Conservation (phyloP, 2,888 invertebrate species). For the Leptopilina myrica region DNA sequence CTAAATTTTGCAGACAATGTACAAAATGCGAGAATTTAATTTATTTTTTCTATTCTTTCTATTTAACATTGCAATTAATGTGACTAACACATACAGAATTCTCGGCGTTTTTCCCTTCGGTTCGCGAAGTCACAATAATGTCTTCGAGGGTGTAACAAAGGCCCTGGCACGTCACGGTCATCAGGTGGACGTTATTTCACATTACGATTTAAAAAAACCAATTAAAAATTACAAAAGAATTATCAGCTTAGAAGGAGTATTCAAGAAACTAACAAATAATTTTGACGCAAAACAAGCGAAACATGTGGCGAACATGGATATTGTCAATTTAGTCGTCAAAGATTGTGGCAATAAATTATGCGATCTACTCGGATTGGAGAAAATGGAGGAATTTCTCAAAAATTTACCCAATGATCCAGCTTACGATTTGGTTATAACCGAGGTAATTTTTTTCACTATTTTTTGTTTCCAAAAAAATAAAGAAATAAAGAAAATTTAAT, state of each 20-base stretch:
- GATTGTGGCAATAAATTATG: conserved; percentile 59
- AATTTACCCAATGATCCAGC: conserved; percentile 64
- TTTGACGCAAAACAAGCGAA: conserved; percentile 57
- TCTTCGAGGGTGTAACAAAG: conserved; percentile 74
- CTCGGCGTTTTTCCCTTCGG: conserved; percentile 76
- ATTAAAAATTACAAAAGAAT: conserved; percentile 71
- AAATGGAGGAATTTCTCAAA: conserved; percentile 59
- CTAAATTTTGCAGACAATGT: background rate
- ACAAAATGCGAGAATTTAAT: background rate
- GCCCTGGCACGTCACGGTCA: conserved; percentile 76
- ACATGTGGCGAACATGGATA: conserved; percentile 19
- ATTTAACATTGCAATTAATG: background rate
- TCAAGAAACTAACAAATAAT: conserved; percentile 55
- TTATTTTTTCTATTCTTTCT: background rate
- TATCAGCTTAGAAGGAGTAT: conserved; percentile 61
- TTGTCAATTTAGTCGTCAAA: conserved; percentile 21
- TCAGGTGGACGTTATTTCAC: conserved; percentile 74
- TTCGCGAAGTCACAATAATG: conserved; percentile 77
- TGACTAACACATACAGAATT: conserved; percentile 68
- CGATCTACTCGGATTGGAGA: conserved; percentile 53
- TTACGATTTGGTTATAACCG: conserved; percentile 65
- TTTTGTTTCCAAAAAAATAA: background rate
- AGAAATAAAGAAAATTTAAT: background rate
- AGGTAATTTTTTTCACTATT: conserved; percentile 55
- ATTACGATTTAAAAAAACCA: conserved; percentile 69